These are phyloP conservation scores for Diarsia rubi DNA, from an alignment of 2,888 invertebrate species.

Conservation along the genomic window DNA sequence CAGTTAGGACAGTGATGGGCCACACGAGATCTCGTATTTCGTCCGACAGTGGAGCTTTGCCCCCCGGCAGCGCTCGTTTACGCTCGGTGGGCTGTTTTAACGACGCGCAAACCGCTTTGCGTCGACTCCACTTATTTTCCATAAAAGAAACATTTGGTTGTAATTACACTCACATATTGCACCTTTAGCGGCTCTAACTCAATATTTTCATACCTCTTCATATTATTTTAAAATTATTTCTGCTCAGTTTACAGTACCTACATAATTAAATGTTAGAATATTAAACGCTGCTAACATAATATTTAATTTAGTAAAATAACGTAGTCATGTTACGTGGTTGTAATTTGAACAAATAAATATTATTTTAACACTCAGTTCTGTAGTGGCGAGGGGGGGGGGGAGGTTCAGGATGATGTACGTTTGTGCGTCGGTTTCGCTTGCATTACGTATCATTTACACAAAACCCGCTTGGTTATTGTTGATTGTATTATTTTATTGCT, in stretches of 20 bases:
- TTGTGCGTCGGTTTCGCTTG: too few species aligned
- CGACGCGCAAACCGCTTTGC: slow-evolving; percentile 57
- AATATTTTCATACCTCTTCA: slow-evolving; percentile 29
- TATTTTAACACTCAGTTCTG: background rate
- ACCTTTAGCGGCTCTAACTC: slow-evolving; percentile 33
- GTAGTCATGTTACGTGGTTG: background rate
- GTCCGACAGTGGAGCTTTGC: slow-evolving; percentile 13
- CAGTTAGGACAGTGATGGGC: background rate
- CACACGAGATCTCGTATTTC: background rate
- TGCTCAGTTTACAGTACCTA: background rate
- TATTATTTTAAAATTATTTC: slow-evolving; percentile 31
- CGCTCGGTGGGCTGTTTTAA: slow-evolving; percentile 66
- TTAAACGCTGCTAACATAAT: slow-evolving; percentile 8
- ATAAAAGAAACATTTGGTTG: slow-evolving; percentile 67
- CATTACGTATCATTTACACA: too few species aligned
- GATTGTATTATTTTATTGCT: too few species aligned
- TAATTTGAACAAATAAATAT: background rate
- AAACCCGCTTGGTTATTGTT: too few species aligned
- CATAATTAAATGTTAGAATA: background rate
- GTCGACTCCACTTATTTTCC: slow-evolving; percentile 56
- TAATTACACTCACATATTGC: slow-evolving; percentile 55
- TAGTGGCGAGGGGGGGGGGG: too few species aligned
- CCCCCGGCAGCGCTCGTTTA: slow-evolving; percentile 33
- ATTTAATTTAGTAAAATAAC: slow-evolving; percentile 1
- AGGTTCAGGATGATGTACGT: too few species aligned